Percentiles rank a stretch among this genome's conserved stretches.
phyloP scores from a whole-genome alignment of 2,888 invertebrate species.

The Actias luna region DNA sequence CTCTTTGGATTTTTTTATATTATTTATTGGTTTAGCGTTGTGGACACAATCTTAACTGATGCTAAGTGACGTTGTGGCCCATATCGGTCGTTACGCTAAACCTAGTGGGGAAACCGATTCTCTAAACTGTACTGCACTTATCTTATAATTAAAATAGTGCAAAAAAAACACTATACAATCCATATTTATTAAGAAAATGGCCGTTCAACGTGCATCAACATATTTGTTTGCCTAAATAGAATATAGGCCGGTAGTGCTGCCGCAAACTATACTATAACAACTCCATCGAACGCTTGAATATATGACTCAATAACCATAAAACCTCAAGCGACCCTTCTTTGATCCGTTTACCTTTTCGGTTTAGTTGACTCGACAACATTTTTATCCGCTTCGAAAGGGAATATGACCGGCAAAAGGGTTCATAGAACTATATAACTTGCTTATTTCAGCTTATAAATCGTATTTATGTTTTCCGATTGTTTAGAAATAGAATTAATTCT shows the following conservation, averaged over 20 bases:
- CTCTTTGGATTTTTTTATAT: no score
- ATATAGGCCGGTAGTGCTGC: not conserved
- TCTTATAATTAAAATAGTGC: no score
- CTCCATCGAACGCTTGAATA: slow-evolving; percentile 6
- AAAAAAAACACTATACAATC: no score
- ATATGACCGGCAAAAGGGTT: not conserved
- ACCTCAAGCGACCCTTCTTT: not conserved
- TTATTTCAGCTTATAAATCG: not conserved
- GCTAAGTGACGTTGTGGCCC: no score
- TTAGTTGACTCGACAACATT: slow-evolving; percentile 8
- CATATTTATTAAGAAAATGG: no score
- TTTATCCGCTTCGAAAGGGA: not conserved
- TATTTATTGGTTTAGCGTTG: no score
- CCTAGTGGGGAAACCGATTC: no score
- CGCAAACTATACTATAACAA: not conserved
- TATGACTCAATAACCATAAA: slow-evolving; percentile 7
- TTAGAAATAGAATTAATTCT: not conserved
- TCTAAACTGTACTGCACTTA: no score
- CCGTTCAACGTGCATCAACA: not conserved
- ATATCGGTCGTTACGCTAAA: no score
- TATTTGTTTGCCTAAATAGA: not conserved
- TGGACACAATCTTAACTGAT: no score
- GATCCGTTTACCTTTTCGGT: slow-evolving; percentile 11
- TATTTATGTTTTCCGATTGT: not conserved
- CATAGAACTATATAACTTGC: not conserved